A percentile compares a stretch with the other conserved stretches of the same genome.
Evolutionary conservation across 1,140 invertebrate genomes (phyloP).

Genomic region (Saxidomus purpurata): DNA sequence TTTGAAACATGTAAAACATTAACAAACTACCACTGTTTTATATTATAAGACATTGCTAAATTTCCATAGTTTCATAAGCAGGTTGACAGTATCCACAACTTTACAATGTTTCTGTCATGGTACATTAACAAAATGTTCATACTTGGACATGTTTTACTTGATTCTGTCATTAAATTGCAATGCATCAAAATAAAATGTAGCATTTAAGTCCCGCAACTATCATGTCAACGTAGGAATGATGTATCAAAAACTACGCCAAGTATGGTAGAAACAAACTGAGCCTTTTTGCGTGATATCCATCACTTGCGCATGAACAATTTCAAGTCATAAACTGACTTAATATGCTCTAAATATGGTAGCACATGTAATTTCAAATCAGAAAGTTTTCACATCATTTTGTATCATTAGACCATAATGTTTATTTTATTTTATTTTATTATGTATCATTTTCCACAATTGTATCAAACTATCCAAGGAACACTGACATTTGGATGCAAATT

Average conservation of each 20-base stretch:
- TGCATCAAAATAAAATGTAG: constrained; percentile 8
- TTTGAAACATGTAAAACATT: too few relatives aligned
- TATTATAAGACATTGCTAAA: too few relatives aligned
- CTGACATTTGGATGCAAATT: too few relatives aligned
- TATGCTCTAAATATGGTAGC: constrained; percentile 21
- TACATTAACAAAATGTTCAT: constrained; percentile 2
- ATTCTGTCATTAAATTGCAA: constrained; percentile 29
- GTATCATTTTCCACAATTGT: too few relatives aligned
- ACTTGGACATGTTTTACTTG: neutral
- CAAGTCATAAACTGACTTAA: constrained; percentile 1
- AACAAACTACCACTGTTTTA: too few relatives aligned
- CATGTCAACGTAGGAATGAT: constrained; percentile 3
- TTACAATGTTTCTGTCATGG: neutral
- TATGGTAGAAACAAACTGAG: neutral
- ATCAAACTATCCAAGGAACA: too few relatives aligned
- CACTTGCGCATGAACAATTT: constrained; percentile 30
- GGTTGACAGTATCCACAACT: neutral
- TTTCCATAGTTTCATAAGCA: neutral
- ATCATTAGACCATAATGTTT: neutral
- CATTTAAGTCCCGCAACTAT: neutral
- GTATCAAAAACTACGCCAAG: constrained; percentile 6
- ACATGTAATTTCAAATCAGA: neutral
- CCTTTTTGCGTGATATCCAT: neutral
- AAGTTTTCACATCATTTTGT: neutral
- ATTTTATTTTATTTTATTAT: neutral